Base-by-base conservation (phyloP, 2,113 vertebrate genomes). In the Illadopsis cleaveri region DNA sequence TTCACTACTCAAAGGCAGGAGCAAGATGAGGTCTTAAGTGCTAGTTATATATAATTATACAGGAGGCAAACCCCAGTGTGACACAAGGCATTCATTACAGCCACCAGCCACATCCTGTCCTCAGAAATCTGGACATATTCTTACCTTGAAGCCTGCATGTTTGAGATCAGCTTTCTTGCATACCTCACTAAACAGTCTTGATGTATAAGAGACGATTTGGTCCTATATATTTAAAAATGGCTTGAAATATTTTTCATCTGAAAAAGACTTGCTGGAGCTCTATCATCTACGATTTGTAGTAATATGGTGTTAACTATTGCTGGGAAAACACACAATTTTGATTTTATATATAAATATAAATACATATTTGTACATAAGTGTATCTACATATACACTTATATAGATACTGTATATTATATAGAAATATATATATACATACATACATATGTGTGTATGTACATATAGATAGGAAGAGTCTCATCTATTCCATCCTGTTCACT, bases 221-320 rank as follows among this genome's bases (percentile, higher is more conserved):
- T 93, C 93, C 54, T 89, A 42, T 60, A 22, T 83, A 50, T 93
- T 95, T 87, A 73, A 96, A 96, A 83, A 45, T 44, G 60, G 44
- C 90, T 79, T 89, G 76, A 96, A 85, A 94, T 79, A 79, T 80
- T 93, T 97, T 96, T 86, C 79, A 45, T 65, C 78, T 92, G 65
- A 69, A 70, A 94, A 93, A 95, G 86, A 71, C 48, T 94, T 94
- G 80, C 81, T 86, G 83, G 66, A 97, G 42, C 66, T 95, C 73
- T 53, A 22, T 92, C 73, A 65, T 79, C 93, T 87, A 94, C 24
- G 4, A 66, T 87, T 91, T 90, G 85, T 95, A 84, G 70, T 93
- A 58, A 90, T 89, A 79, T 6, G 16, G 65, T 83, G 35, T 82
- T 75, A 91, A 83, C 28, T 90, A 5, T 84, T 78, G 69, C 65